phyloP scores from a whole-genome alignment of 2,113 vertebrate genomes.

The Percopsis transmontana region DNA sequence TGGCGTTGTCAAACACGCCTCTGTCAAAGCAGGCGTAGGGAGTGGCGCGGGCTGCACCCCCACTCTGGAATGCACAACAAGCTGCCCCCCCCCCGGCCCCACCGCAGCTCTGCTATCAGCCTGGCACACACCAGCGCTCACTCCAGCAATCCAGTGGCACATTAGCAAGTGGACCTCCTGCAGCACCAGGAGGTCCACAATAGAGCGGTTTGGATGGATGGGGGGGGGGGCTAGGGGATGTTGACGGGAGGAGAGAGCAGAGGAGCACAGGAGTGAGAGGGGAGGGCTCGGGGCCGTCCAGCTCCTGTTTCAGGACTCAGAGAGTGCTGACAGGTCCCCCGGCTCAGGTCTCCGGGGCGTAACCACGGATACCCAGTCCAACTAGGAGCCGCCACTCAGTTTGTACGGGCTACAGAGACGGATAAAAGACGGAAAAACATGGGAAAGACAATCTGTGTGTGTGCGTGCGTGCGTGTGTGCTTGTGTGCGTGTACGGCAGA shows the following conservation, averaged over 20 bases:
- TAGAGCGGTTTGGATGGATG: slow-evolving; percentile 22
- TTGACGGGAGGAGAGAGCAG: slow-evolving; percentile 23
- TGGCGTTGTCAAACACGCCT: slow-evolving; percentile 39
- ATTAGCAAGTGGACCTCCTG: not conserved
- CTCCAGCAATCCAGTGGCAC: no score
- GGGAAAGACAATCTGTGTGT: slow-evolving; percentile 35
- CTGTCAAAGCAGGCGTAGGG: slow-evolving; percentile 54
- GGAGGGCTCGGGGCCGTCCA: slow-evolving; percentile 50
- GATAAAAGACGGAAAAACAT: slow-evolving; percentile 59
- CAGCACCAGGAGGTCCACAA: slow-evolving; percentile 6
- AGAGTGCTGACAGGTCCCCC: slow-evolving; percentile 69
- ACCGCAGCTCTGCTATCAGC: no score
- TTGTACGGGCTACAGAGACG: slow-evolving; percentile 51
- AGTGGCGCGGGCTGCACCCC: no score
- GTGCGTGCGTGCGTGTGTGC: slow-evolving; percentile 16
- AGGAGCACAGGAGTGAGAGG: slow-evolving; percentile 32
- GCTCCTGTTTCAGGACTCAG: slow-evolving; percentile 69
- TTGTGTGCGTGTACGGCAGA: slow-evolving; percentile 19
- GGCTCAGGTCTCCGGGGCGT: slow-evolving; percentile 61
- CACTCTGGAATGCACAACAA: no score
- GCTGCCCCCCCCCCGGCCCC: no score
- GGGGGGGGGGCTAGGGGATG: not conserved
- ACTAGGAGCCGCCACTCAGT: slow-evolving; percentile 71
- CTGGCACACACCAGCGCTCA: no score
- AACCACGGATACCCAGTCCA: slow-evolving; percentile 71